Evolutionary conservation across 2,113 vertebrate genomes (phyloP).

Genomic region (Fregetta grallaria): DNA sequence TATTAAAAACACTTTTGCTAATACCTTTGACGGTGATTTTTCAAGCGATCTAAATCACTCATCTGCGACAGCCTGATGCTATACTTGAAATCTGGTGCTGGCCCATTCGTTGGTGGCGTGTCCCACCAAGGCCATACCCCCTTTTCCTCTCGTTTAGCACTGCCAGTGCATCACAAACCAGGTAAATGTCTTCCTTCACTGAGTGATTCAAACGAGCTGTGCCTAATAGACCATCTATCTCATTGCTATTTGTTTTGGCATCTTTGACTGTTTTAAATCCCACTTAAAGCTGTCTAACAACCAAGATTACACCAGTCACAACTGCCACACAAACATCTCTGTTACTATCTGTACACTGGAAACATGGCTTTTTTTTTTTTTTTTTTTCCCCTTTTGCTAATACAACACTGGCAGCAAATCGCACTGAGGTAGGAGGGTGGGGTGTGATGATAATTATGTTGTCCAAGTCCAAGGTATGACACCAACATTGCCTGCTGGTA

Average conservation of each 20-base stretch:
- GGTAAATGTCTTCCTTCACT: neutral
- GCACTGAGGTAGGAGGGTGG: neutral
- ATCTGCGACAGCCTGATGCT: neutral
- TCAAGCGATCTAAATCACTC: too few relatives aligned
- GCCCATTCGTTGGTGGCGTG: neutral
- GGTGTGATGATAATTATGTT: conserved; percentile 17
- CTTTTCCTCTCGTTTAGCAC: neutral
- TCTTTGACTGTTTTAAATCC: conserved; percentile 25
- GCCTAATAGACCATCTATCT: conserved; percentile 19
- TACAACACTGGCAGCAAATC: neutral
- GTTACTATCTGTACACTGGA: neutral
- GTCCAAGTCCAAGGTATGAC: neutral
- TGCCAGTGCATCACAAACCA: neutral
- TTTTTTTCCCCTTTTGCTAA: neutral
- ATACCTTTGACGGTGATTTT: too few relatives aligned
- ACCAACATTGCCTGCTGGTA: neutral
- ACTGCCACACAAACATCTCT: neutral
- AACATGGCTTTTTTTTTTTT: neutral
- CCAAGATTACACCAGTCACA: conserved; percentile 4
- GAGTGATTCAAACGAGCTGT: neutral
- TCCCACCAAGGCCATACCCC: neutral
- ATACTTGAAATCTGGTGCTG: neutral
- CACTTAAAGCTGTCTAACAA: conserved; percentile 20
- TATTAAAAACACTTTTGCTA: too few relatives aligned
- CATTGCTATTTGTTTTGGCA: conserved; percentile 38